A percentile compares a stretch with the other conserved stretches of the same genome.
Evolutionary conservation across 1,140 invertebrate genomes (phyloP).

Genomic region (Drosophila sulfurigaster): DNA sequence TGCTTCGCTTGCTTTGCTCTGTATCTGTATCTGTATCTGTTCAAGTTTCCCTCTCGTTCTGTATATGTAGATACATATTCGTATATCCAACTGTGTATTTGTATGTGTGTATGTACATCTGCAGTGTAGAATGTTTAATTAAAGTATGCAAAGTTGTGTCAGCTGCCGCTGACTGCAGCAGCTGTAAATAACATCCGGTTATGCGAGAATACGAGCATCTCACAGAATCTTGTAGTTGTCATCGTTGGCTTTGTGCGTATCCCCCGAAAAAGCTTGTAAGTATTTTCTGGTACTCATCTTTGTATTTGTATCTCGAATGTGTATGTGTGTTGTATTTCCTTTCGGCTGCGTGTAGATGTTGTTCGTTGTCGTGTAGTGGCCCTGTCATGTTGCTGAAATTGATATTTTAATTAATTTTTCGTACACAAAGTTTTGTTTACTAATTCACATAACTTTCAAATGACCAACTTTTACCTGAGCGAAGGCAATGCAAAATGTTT

Average conservation of each 20-base stretch:
- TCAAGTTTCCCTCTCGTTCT: neutral
- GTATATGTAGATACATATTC: neutral
- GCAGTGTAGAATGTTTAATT: constrained; percentile 71
- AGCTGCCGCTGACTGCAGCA: constrained; percentile 58
- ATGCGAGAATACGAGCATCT: constrained; percentile 36
- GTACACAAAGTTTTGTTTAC: constrained; percentile 59
- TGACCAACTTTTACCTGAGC: constrained; percentile 68
- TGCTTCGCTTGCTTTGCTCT: constrained; percentile 18
- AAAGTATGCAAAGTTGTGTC: constrained; percentile 75
- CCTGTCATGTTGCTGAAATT: constrained; percentile 65
- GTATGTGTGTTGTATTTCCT: constrained; percentile 10
- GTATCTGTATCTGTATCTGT: neutral
- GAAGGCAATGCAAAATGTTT: constrained; percentile 18
- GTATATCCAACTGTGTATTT: neutral
- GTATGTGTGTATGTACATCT: constrained; percentile 28
- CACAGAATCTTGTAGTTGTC: constrained; percentile 35
- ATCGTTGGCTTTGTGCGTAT: constrained; percentile 36
- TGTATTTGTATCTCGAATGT: constrained; percentile 1
- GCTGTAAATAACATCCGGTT: constrained; percentile 68
- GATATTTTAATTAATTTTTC: constrained; percentile 78
- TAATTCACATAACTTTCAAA: constrained; percentile 59
- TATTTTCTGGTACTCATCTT: constrained; percentile 45
- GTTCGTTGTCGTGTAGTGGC: constrained; percentile 36
- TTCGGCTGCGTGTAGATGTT: constrained; percentile 17
- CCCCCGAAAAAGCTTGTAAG: constrained; percentile 15